Evolutionary conservation across 2,888 invertebrate genomes (phyloP), one percentile per base, ranked within the genome.

Genomic region (Drosophila mercatorum): DNA sequence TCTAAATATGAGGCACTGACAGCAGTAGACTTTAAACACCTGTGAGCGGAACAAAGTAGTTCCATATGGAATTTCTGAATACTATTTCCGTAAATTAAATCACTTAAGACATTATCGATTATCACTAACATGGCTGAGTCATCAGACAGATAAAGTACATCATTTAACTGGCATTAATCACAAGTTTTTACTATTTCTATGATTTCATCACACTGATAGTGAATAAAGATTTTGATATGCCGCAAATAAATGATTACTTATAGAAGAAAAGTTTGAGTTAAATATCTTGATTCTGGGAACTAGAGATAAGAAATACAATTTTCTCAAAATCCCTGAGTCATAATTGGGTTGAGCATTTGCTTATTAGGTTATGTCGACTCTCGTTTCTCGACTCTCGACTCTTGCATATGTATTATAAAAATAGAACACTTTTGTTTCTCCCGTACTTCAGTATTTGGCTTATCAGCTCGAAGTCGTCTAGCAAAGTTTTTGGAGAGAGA

Each of bases 381-480:
- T 60, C 31, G 31, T 7, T 6, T 34, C 31, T 34, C 31, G 31
- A 31, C 31, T 31, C 31, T 31, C 31, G 31, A 31, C 31, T 31
- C 31, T 36, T 36, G 22, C 11, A 26, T n/a, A 14, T 26, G n/a
- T 28, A 43, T 17, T 17, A 10, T n/a, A 44, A 47, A 72, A 46
- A 38, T 26, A 12, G 36, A 52, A 28, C n/a, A 47, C n/a, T 44
- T 56, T 53, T 62, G 58, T 56, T 52, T 44, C 12, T 12, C 5
- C 17, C 12, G 52, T 34, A 49, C n/a, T 17, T 53, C 6, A 46
- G 3, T 49, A 47, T 58, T 73, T 76, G 36, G n/a, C 68, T 78
- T 80, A 78, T 78, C 78, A 80, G 71, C 17, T 56, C 51, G 14
- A 53, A 75, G 43, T 53, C 46, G 38, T 49, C 49, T 47, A 69